A percentile compares a stretch with the other conserved stretches of the same genome.
These are phyloP conservation scores for Monochamus alternatus DNA, from an alignment of 2,888 invertebrate genomes.

Conservation along the genomic window DNA sequence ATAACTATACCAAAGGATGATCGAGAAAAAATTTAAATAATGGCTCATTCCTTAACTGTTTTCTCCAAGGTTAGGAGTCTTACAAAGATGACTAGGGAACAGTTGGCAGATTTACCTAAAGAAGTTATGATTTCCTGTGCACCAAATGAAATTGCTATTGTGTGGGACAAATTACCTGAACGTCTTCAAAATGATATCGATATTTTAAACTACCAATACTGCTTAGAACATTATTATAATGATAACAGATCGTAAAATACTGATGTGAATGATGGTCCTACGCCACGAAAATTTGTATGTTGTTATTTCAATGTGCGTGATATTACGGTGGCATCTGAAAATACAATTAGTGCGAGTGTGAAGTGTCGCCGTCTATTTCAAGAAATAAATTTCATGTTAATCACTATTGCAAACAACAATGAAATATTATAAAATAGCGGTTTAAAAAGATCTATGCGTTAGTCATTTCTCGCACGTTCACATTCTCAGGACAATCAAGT, in stretches of 20 bases:
- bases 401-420: background rate
- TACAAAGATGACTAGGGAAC: conserved; percentile 12
- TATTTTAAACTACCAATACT: conserved; percentile 25
- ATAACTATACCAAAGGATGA: background rate
- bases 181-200: conserved; percentile 23
- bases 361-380: background rate
- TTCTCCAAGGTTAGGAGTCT: conserved; percentile 11
- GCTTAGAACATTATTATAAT: background rate
- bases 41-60: background rate
- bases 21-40: background rate
- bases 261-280: conserved; percentile 1
- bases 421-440: background rate
- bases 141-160: conserved; percentile 18
- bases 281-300: background rate
- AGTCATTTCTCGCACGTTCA: background rate
- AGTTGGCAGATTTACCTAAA: conserved; percentile 15
- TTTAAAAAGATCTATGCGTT: background rate
- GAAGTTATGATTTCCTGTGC: conserved; percentile 30
- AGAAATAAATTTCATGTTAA: background rate
- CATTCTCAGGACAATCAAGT: background rate
- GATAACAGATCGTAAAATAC: background rate
- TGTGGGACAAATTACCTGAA: conserved; percentile 25
- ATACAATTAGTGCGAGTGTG: no score
- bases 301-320: conserved; percentile 2
- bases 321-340: background rate